A percentile compares a stretch with the other conserved stretches of the same genome.
These are phyloP conservation scores for Hypothenemus hampei DNA, from an alignment of 1,140 invertebrate species.

Conservation along the genomic window DNA sequence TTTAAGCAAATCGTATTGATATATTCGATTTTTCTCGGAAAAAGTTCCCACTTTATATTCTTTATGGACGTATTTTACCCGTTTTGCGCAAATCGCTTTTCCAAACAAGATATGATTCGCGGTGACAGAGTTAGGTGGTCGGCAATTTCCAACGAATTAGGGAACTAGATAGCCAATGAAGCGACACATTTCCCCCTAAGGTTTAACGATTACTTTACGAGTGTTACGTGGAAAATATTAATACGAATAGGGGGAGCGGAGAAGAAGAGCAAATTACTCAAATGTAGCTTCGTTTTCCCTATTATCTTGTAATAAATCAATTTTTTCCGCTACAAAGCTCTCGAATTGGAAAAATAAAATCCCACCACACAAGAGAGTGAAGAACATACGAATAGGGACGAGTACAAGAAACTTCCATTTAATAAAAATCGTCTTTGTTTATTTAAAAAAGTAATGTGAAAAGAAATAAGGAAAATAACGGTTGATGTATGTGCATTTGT, in stretches of 20 bases:
- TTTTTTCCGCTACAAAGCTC: slow-evolving; percentile 3
- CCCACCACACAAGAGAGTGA: no score
- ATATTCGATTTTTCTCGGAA: no score
- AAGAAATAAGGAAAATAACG: slow-evolving; percentile 27
- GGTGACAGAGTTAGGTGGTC: slow-evolving; percentile 27
- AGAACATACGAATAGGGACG: no score
- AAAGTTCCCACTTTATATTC: slow-evolving; percentile 5
- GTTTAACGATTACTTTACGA: slow-evolving; percentile 17
- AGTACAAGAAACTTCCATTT: background rate
- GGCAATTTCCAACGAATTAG: slow-evolving; percentile 32
- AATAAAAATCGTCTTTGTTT: slow-evolving; percentile 22
- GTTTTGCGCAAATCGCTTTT: slow-evolving; percentile 16
- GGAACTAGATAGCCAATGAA: slow-evolving; percentile 27
- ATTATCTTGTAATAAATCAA: slow-evolving; percentile 8
- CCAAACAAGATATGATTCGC: slow-evolving; percentile 25
- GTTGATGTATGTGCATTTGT: slow-evolving; percentile 11
- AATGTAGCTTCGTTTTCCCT: slow-evolving; percentile 10
- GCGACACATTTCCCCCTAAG: slow-evolving; percentile 23
- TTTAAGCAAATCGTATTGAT: no score
- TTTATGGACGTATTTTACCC: slow-evolving; percentile 4
- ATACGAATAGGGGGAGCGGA: no score
- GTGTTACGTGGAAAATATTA: slow-evolving; percentile 12
- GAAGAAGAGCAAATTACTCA: slow-evolving; percentile 5
- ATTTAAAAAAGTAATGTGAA: slow-evolving; percentile 9
- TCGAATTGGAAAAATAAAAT: no score